Percentiles rank a stretch among this genome's conserved stretches.
Evolutionary conservation across 2,888 invertebrate genomes (phyloP).

Genomic region (Lasioglossum zephyrum): DNA sequence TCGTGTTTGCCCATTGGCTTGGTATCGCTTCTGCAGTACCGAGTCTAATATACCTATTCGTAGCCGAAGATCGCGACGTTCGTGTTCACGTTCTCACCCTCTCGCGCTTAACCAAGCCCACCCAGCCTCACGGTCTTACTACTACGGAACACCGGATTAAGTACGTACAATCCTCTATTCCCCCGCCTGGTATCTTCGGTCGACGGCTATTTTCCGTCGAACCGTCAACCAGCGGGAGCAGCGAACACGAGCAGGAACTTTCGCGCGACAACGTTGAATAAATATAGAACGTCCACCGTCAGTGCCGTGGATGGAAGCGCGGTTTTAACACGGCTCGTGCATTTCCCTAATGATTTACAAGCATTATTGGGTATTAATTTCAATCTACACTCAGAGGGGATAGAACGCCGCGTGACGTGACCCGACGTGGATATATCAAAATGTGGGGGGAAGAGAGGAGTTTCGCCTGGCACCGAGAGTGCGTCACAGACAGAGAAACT

Average conservation of each 20-base stretch:
- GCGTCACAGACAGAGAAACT: slow-evolving; percentile 45
- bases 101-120: slow-evolving; percentile 61
- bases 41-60: slow-evolving; percentile 78
- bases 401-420: slow-evolving; percentile 75
- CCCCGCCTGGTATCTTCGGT: not conserved
- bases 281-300: slow-evolving; percentile 68
- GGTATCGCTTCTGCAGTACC: slow-evolving; percentile 79
- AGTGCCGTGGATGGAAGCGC: slow-evolving; percentile 70
- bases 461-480: slow-evolving; percentile 31
- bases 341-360: slow-evolving; percentile 83
- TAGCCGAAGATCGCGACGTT: slow-evolving; percentile 43
- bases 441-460: slow-evolving; percentile 47
- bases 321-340: slow-evolving; percentile 79
- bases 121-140: slow-evolving; percentile 75
- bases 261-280: slow-evolving; percentile 58
- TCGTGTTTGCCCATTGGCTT: slow-evolving; percentile 84
- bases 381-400: slow-evolving; percentile 80
- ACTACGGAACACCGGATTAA: slow-evolving; percentile 80
- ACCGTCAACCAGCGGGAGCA: not conserved
- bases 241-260: not conserved
- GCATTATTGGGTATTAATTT: slow-evolving; percentile 84
- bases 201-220: not conserved
- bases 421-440: slow-evolving; percentile 72
- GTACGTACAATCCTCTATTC: slow-evolving; percentile 61
- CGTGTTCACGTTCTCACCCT: not conserved